These are phyloP conservation scores for Noctua comes DNA, from an alignment of 2,888 invertebrate genomes.

Conservation along the genomic window DNA sequence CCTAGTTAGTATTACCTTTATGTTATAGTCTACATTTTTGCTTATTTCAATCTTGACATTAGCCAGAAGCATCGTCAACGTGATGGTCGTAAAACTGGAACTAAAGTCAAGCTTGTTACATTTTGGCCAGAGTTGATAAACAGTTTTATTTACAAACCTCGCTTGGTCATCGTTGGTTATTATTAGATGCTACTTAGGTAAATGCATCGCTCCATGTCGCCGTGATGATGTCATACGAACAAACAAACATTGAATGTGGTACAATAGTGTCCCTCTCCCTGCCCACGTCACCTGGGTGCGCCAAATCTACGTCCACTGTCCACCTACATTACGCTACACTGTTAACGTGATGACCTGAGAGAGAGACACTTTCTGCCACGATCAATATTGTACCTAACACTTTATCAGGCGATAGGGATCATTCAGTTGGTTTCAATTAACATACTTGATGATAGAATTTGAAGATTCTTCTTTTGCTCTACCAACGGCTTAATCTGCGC, in stretches of 20 bases:
- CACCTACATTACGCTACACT: constrained; percentile 65
- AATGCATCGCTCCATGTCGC: constrained; percentile 77
- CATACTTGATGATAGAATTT: not conserved
- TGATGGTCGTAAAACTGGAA: constrained; percentile 12
- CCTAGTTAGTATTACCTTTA: too few species aligned
- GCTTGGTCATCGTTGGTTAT: constrained; percentile 70
- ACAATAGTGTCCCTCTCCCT: constrained; percentile 76
- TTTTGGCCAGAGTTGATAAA: constrained; percentile 46
- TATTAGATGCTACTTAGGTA: constrained; percentile 69
- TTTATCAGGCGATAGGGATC: not conserved
- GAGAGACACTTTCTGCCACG: constrained; percentile 1
- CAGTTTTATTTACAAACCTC: constrained; percentile 52
- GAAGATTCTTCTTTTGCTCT: not conserved
- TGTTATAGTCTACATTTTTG: not conserved
- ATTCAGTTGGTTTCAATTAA: constrained; percentile 12
- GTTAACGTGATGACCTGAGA: constrained; percentile 27
- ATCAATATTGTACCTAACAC: constrained; percentile 10
- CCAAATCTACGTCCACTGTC: constrained; percentile 73
- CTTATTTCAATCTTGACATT: constrained; percentile 35
- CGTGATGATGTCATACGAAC: constrained; percentile 77
- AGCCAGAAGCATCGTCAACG: constrained; percentile 18
- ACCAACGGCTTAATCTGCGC: not conserved
- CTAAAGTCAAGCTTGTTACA: constrained; percentile 25
- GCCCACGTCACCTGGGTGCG: constrained; percentile 81
- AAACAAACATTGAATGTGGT: constrained; percentile 72